Percentiles rank a stretch among this genome's conserved stretches.
Evolutionary conservation across 1,140 invertebrate species (phyloP).

Genomic region (Pomacea maculata): DNA sequence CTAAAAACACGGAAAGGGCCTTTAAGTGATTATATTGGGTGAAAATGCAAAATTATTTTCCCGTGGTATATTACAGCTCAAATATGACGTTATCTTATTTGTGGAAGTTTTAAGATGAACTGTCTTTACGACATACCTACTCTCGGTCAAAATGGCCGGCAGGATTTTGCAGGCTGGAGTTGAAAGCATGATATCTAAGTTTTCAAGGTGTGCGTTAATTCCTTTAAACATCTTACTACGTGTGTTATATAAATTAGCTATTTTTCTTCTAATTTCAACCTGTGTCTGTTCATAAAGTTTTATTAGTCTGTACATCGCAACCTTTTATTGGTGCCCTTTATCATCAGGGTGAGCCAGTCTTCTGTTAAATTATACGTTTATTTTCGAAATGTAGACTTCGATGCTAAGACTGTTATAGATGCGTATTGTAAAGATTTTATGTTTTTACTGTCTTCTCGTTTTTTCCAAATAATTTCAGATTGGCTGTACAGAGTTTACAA

Average conservation of each 20-base stretch:
- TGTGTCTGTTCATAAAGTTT: not conserved
- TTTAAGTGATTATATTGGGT: not conserved
- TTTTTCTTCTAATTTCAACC: not conserved
- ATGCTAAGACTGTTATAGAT: not conserved
- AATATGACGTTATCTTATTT: not conserved
- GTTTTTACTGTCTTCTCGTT: not conserved
- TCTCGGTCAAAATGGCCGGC: not conserved
- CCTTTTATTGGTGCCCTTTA: not conserved
- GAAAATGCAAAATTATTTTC: not conserved
- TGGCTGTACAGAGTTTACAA: not conserved
- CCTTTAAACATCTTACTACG: too few relatives aligned
- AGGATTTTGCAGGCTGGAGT: not conserved
- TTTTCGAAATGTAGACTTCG: too few relatives aligned
- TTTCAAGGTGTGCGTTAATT: not conserved
- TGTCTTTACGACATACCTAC: not conserved
- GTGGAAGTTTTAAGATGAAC: not conserved
- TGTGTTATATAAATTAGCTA: not conserved
- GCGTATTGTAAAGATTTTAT: not conserved
- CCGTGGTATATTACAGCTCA: not conserved
- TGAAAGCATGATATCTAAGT: not conserved
- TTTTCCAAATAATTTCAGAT: conserved; percentile 4
- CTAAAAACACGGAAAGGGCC: not conserved
- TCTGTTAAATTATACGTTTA: too few relatives aligned
- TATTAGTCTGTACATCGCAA: not conserved
- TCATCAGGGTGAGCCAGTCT: too few relatives aligned